Base-by-base conservation (phyloP, 2,113 vertebrate genomes). In the Archilochus colubris region DNA sequence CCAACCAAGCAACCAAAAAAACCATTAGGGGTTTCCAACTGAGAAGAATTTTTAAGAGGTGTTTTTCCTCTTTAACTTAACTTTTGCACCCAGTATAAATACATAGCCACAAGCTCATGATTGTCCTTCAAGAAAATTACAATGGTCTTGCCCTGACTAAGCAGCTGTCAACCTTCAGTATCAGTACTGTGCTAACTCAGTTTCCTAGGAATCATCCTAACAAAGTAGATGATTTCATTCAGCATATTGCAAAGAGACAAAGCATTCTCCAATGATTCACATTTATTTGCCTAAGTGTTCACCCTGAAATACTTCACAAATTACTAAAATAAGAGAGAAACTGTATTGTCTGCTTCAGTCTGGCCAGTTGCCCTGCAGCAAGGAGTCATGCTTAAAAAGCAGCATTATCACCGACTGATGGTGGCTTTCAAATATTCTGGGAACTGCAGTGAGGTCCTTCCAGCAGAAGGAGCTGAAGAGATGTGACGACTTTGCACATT, bases 241-340 rank as follows among this genome's bases (percentile, higher is more conserved):
- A 55, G 72, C 7, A 2, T 36, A 77, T 57, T 61, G 80, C 91
- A 93, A 93, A 93, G 55, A 94, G 94, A 94, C 23, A 88, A 95
- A 91, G 30, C 44, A 80, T 33, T 87, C 36, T 89, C 76, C 76
- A 89, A 74, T 88, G 91, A 67, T 51, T 67, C 68, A 48, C 64
- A 86, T 91, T 82, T 66, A 77, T 79, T 89, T 82, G 58, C 59
- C 20, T 70, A 66, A 82, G 16, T 50, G 67, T 81, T 95, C 79
- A 82, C 43, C 61, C 68, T 81, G 75, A 94, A 94, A 75, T 81
- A 90, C 80, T 89, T 84, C 64, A 86, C 53, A 81, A 63, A 88
- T 88, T 86, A 91, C 79, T 94, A 94, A 95, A 93, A 93, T 81
- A 80, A 89, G 63, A 83, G 63, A 88, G 75, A 90, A 92, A 96